Evolutionary conservation across 2,113 vertebrate genomes (phyloP), one percentile per base, ranked within the genome.

Genomic region (Lophius piscatorius): DNA sequence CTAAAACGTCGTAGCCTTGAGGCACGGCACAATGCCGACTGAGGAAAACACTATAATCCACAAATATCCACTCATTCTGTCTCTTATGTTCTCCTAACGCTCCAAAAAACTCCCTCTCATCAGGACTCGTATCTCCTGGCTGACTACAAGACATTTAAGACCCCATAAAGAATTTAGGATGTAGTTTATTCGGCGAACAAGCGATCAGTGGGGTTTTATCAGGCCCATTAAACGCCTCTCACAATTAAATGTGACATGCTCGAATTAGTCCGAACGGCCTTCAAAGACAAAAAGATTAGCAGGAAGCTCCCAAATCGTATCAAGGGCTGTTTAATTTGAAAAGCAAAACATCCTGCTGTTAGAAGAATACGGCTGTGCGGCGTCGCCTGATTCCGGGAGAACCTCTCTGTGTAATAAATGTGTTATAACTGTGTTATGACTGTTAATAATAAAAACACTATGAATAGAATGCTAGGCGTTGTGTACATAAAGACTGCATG

Each of bases 141-240:
- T 49, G 36, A 60, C 65, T 62, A 80, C 64, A 26, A 72, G 76
- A 78, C 83, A 70, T 87, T 90, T 84, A 87, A 85, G 76, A 58
- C 66, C 74, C 69, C 64, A 78, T 86, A 85, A 85, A 86, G 77
- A 66, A 76, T 88, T 89, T 86, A 84, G 83, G 62, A 62, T 74
- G 73, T 59, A 64, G 74, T 82, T 87, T 84, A 70, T 81, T 69
- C 75, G 35, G 63, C n/a, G 80, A 80, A 70, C 75, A 76, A 87
- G 80, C 69, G 81, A 76, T 86, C 81, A 74, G 58, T 44, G 35
- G 51, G 38, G 64, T 67, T 87, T 90, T 82, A 88, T 88, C 83
- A 86, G 81, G 76, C 74, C 73, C 65, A 80, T 86, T 87, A 86
- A 89, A 80, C 63, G 24, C 64, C 40, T 33, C 67, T 85, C 67